Evolutionary conservation across 2,113 vertebrate species (phyloP).

Genomic region (Rhynchomys soricoides): DNA sequence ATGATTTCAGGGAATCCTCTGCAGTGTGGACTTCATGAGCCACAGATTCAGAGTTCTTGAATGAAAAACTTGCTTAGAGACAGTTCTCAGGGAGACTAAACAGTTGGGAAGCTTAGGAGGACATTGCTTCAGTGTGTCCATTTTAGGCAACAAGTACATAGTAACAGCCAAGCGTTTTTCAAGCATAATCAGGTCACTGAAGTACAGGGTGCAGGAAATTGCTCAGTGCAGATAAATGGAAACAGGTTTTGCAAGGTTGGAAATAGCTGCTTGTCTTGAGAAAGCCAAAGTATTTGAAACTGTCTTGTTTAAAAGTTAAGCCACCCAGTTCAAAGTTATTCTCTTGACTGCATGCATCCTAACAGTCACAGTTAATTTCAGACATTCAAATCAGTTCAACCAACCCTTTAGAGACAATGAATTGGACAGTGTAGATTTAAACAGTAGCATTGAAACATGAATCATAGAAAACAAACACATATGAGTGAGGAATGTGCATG

Average conservation of each 20-base stretch:
- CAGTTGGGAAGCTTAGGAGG: background rate
- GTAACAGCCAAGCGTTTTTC: background rate
- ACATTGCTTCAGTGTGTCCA: background rate
- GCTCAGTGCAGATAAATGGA: background rate
- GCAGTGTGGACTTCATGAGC: background rate
- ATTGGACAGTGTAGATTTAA: background rate
- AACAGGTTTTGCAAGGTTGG: background rate
- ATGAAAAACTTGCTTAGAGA: background rate
- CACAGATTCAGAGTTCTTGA: background rate
- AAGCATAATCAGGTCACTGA: background rate
- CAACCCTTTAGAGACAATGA: background rate
- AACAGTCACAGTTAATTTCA: background rate
- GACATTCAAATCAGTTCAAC: background rate
- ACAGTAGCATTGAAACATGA: background rate
- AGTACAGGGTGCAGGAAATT: background rate
- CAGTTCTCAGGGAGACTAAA: background rate
- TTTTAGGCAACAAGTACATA: background rate
- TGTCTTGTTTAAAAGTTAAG: background rate
- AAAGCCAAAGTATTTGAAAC: background rate
- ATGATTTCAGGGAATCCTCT: background rate
- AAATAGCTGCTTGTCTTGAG: background rate
- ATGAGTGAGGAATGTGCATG: background rate
- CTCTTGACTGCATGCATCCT: background rate
- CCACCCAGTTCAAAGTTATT: background rate
- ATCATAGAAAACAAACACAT: background rate